Evolutionary conservation across 2,888 invertebrate genomes (phyloP).

Genomic region (Nowickia ferox): DNA sequence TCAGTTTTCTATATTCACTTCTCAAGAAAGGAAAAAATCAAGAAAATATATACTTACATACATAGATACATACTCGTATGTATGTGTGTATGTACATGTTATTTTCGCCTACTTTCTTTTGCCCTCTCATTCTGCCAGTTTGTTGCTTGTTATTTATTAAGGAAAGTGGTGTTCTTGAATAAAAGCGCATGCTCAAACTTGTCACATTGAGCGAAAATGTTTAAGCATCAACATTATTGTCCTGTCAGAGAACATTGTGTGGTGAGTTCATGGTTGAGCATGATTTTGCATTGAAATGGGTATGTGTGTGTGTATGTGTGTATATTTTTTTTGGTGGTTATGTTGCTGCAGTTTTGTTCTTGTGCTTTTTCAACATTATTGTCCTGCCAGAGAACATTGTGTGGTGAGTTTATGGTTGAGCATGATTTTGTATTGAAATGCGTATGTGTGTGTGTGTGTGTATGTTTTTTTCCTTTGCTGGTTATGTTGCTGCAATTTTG

Average conservation of each 20-base stretch:
- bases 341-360: conserved; percentile 42
- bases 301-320: too few species aligned
- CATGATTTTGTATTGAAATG: conserved; percentile 33
- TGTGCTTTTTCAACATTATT: conserved; percentile 21
- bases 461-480: conserved; percentile 1
- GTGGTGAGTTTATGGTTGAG: conserved; percentile 45
- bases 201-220: background rate
- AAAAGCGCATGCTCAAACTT: conserved; percentile 53
- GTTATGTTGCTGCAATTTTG: conserved; percentile 43
- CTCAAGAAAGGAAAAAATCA: too few species aligned
- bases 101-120: conserved; percentile 31
- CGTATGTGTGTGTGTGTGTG: background rate
- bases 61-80: too few species aligned
- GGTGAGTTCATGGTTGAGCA: conserved; percentile 42
- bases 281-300: conserved; percentile 52
- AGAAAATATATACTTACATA: too few species aligned
- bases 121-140: conserved; percentile 28
- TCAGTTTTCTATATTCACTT: background rate
- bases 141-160: conserved; percentile 42
- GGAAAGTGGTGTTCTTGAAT: conserved; percentile 27
- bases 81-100: background rate
- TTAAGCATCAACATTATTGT: conserved; percentile 1
- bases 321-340: too few species aligned
- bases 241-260: background rate
- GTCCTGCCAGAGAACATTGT: background rate